These are phyloP conservation scores for Sminthurinus aureus DNA, from an alignment of 2,888 invertebrate genomes.

Conservation along the genomic window DNA sequence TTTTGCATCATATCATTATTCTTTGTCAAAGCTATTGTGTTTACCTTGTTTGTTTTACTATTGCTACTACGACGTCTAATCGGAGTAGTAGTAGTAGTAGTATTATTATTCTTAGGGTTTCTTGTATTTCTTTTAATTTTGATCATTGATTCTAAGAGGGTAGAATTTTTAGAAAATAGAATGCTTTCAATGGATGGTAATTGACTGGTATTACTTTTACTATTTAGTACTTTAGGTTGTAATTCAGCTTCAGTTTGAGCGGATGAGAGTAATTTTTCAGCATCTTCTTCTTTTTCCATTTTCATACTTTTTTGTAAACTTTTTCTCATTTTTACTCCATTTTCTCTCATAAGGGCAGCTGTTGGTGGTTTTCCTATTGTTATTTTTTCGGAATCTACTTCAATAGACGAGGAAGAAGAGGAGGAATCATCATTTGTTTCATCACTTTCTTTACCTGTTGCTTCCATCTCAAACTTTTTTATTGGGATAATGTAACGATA, in stretches of 20 bases:
- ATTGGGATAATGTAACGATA: constrained; percentile 37
- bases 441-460: background rate
- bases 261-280: constrained; percentile 30
- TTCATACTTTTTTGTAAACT: constrained; percentile 4
- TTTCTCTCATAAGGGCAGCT: background rate
- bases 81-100: too few species aligned
- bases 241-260: constrained; percentile 37
- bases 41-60: too few species aligned
- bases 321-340: constrained; percentile 19
- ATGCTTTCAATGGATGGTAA: constrained; percentile 3
- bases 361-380: background rate
- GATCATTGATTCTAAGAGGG: constrained; percentile 9
- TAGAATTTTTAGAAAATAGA: constrained; percentile 1
- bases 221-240: background rate
- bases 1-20: too few species aligned
- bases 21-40: too few species aligned
- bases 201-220: background rate
- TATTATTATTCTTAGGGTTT: background rate
- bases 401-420: background rate
- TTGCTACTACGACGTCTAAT: background rate
- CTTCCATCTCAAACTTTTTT: background rate
- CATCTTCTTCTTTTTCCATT: background rate
- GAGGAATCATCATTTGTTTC: background rate
- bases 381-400: background rate
- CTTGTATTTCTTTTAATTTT: constrained; percentile 26